These are phyloP conservation scores for Lypha dubia DNA, from an alignment of 2,888 invertebrate species.

Conservation along the genomic window DNA sequence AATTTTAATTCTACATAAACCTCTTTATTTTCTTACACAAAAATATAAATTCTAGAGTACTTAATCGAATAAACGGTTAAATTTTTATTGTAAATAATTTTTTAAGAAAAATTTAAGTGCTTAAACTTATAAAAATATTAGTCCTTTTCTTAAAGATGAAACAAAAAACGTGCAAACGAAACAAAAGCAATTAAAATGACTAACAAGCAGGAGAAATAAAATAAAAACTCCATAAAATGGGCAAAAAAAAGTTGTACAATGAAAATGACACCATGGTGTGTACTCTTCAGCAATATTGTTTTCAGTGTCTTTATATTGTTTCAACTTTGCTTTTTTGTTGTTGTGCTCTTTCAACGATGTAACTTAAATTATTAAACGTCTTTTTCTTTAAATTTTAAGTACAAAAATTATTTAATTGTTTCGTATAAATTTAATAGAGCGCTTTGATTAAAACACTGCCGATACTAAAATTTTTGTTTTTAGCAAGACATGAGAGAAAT, in stretches of 20 bases:
- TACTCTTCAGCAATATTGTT: conserved; percentile 38
- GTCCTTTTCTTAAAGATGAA: too few relatives aligned
- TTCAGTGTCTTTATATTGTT: conserved; percentile 2
- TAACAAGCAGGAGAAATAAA: conserved; percentile 10
- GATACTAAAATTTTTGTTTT: too few relatives aligned
- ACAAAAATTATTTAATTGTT: conserved; percentile 5
- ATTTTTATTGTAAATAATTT: too few relatives aligned
- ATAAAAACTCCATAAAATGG: conserved; percentile 6
- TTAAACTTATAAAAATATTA: too few relatives aligned
- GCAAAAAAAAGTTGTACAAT: conserved; percentile 22
- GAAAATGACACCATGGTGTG: conserved; percentile 45
- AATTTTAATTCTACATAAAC: too few relatives aligned
- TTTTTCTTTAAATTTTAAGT: background rate
- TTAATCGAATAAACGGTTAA: too few relatives aligned
- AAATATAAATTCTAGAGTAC: too few relatives aligned
- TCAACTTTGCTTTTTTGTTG: background rate
- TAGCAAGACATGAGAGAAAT: too few relatives aligned
- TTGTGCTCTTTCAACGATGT: conserved; percentile 4
- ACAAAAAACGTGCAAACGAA: background rate
- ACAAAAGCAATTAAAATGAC: conserved; percentile 20
- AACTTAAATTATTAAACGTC: conserved; percentile 30
- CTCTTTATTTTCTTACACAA: too few relatives aligned
- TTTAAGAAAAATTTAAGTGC: too few relatives aligned
- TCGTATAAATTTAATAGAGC: too few relatives aligned
- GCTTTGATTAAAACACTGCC: too few relatives aligned